These are phyloP conservation scores for Puffinus mauretanicus DNA, from an alignment of 2,113 vertebrate genomes.

Conservation along the genomic window DNA sequence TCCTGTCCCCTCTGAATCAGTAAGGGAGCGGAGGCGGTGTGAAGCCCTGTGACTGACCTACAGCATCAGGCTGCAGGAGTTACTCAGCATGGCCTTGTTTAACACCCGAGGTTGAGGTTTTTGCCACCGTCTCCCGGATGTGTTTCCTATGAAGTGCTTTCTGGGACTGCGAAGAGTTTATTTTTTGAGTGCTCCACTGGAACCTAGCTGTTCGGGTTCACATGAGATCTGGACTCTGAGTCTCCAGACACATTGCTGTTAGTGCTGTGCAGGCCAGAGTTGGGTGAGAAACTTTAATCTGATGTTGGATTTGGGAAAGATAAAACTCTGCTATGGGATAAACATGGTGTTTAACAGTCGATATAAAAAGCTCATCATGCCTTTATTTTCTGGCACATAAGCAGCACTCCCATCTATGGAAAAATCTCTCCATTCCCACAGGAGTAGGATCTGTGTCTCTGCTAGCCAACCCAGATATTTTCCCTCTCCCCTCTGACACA, in stretches of 20 bases:
- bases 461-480: background rate
- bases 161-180: background rate
- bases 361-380: background rate
- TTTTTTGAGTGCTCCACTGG: background rate
- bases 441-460: background rate
- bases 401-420: background rate
- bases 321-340: background rate
- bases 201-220: background rate
- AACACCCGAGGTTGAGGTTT: background rate
- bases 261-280: background rate
- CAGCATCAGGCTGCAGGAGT: background rate
- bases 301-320: background rate
- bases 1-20: rapidly evolving
- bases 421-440: background rate
- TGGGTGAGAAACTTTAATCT: background rate
- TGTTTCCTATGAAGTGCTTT: background rate
- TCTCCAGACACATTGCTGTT: background rate
- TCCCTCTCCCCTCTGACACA: background rate
- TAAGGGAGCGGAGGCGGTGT: rapidly evolving
- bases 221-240: background rate
- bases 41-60: background rate
- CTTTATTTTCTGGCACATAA: background rate
- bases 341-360: background rate
- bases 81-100: background rate
- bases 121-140: rapidly evolving